These are phyloP conservation scores for Stenichneumon culpator DNA, from an alignment of 2,888 invertebrate species.

Conservation along the genomic window DNA sequence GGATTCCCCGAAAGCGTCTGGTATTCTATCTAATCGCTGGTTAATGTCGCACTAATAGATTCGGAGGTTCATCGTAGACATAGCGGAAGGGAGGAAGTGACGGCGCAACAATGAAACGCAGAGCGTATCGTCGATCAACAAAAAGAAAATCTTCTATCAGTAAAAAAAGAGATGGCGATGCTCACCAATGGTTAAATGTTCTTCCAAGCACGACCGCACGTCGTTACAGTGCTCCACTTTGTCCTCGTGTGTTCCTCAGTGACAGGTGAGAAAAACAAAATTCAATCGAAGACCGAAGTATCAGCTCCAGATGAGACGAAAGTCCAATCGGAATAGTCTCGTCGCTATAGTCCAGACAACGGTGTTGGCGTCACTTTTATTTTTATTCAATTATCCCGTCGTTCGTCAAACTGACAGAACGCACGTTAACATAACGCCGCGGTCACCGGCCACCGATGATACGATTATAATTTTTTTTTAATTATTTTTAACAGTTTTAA, in stretches of 20 bases:
- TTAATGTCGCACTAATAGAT: constrained; percentile 19
- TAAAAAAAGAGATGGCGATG: constrained; percentile 56
- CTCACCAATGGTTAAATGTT: constrained; percentile 84
- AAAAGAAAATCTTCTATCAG: constrained; percentile 7
- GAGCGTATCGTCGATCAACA: not conserved
- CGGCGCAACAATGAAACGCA: not conserved
- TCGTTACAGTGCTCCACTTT: constrained; percentile 81
- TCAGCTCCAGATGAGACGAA: not conserved
- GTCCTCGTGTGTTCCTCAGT: constrained; percentile 55
- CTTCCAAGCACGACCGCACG: constrained; percentile 75
- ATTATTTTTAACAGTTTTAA: not conserved
- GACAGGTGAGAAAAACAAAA: not conserved
- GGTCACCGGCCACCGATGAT: constrained; percentile 58
- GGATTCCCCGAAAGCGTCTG: not conserved
- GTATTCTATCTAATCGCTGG: constrained; percentile 16
- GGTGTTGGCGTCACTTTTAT: constrained; percentile 13
- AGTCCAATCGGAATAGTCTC: constrained; percentile 5
- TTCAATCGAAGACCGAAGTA: not conserved
- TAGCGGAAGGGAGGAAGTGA: not conserved
- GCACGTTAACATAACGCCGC: constrained; percentile 54
- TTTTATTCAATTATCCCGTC: constrained; percentile 21
- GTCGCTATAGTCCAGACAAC: constrained; percentile 36
- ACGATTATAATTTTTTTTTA: not conserved
- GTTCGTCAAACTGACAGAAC: constrained; percentile 35
- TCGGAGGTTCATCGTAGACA: not conserved